Percentiles rank a stretch among this genome's conserved stretches.
phyloP scores from a whole-genome alignment of 2,113 vertebrate genomes.

The Paracanthobrama guichenoti region DNA sequence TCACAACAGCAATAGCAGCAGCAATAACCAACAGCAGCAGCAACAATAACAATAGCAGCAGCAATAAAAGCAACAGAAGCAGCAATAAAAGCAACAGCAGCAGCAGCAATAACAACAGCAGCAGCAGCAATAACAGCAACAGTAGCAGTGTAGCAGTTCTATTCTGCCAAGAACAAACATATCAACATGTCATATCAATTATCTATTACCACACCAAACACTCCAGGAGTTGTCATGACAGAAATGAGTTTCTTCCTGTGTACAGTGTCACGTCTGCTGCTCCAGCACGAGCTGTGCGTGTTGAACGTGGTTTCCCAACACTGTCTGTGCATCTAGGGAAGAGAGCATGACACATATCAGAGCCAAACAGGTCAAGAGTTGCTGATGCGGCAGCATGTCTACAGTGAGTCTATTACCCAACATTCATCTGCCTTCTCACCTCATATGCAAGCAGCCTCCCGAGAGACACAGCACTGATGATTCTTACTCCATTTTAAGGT shows the following conservation, averaged over 20 bases:
- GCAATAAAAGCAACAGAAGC: no score
- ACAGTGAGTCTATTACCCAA: constrained; percentile 53
- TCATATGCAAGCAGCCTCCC: constrained; percentile 42
- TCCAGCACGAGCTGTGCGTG: constrained; percentile 15
- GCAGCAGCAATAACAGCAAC: no score
- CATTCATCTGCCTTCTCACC: constrained; percentile 48
- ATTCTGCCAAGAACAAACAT: no score
- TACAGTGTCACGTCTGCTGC: not conserved
- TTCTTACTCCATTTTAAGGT: constrained; percentile 26
- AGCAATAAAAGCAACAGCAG: no score
- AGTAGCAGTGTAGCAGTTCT: no score
- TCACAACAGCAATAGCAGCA: no score
- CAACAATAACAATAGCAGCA: no score
- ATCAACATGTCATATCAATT: no score
- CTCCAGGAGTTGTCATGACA: no score
- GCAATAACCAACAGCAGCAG: no score
- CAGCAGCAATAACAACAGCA: no score
- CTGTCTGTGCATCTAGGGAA: constrained; percentile 59
- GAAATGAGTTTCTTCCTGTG: constrained; percentile 1
- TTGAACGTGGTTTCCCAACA: constrained; percentile 45
- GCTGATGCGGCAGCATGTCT: constrained; percentile 45
- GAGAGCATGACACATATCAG: constrained; percentile 35
- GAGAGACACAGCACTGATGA: not conserved
- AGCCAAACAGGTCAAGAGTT: constrained; percentile 66
- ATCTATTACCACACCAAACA: no score